Base-by-base conservation (phyloP, 2,888 invertebrate species). In the Cryptophagus acutangulus region DNA sequence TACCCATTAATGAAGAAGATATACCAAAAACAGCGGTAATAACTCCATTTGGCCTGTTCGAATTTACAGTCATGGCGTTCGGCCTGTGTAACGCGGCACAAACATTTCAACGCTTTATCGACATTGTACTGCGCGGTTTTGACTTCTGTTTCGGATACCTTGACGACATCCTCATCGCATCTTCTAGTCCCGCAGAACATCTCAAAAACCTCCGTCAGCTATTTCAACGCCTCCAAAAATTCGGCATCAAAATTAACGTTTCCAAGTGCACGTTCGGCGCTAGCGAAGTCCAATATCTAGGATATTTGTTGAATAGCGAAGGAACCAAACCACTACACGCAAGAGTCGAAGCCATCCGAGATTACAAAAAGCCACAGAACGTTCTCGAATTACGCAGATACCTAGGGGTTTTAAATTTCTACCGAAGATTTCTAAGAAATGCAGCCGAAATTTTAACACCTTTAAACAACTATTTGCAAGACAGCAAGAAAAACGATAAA, bases 31-130 rank as follows among this genome's bases (percentile, higher is more conserved):
- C 65, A 2, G 66, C 62, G 0, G 58, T 68, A 2, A 61, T 43
- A 1, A 67, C 66, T 2, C 64, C 65, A 1, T 59, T 65, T 37
- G 65, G 64, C 2, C 40, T 66, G 2, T 67, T 58, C 36, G 66
- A 67, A 38, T 64, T 57, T 33, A 6, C 44, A 0, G 24, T 34
- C 5, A 66, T 65, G 62, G 34, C 52, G 17, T 58, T 61, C 36
- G 65, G 64, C 0, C 43, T 68, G 2, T 43, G 58, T 2, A 67
- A 67, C 36, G 63, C 63, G 1, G 57, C 58, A 1, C 62, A 63
- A 37, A 63, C 61, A 1, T 69, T 67, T 40, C 62, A 65, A 40
- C 43, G 62, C 1, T 62, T 62, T 36, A 60, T 67, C 36, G 51
- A 67, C 33, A 43, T 51, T 4, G 48, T 61, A 3, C 33, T 52